Percentiles rank a stretch among this genome's conserved stretches.
Evolutionary conservation across 2,888 invertebrate species (phyloP).

Genomic region (Steinernema carpocapsae): DNA sequence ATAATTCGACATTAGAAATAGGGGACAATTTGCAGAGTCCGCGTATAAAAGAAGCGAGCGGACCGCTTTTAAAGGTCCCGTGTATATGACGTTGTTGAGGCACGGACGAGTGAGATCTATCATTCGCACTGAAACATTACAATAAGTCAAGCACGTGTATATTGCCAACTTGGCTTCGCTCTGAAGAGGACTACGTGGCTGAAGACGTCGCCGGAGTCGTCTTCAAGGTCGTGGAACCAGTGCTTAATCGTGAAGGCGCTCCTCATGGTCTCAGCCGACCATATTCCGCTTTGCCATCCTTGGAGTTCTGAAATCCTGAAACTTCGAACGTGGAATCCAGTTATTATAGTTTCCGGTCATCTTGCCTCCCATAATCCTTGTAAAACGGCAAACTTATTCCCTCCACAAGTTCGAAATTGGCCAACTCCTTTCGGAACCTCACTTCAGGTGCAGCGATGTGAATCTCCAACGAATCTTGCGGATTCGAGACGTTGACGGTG

Average conservation of each 20-base stretch:
- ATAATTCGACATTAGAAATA: neutral
- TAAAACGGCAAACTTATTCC: neutral
- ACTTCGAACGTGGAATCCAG: too few relatives aligned
- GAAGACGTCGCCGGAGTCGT: neutral
- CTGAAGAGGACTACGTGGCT: neutral
- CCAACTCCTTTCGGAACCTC: neutral
- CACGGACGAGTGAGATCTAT: neutral
- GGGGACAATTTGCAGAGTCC: neutral
- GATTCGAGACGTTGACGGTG: neutral
- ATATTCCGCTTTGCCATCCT: neutral
- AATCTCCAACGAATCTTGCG: neutral
- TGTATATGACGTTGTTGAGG: neutral
- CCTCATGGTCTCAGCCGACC: neutral
- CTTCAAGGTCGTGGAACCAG: neutral
- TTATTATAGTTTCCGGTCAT: neutral
- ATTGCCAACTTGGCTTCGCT: neutral
- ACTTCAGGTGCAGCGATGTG: conserved; percentile 2
- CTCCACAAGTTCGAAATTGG: neutral
- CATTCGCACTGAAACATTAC: neutral
- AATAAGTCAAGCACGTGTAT: too few relatives aligned
- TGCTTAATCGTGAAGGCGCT: neutral
- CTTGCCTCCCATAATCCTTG: neutral
- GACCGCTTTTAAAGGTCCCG: neutral
- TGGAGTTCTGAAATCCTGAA: neutral
- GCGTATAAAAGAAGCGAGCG: neutral